phyloP scores from a whole-genome alignment of 2,113 vertebrate genomes.

The Cheirogaleus medius region DNA sequence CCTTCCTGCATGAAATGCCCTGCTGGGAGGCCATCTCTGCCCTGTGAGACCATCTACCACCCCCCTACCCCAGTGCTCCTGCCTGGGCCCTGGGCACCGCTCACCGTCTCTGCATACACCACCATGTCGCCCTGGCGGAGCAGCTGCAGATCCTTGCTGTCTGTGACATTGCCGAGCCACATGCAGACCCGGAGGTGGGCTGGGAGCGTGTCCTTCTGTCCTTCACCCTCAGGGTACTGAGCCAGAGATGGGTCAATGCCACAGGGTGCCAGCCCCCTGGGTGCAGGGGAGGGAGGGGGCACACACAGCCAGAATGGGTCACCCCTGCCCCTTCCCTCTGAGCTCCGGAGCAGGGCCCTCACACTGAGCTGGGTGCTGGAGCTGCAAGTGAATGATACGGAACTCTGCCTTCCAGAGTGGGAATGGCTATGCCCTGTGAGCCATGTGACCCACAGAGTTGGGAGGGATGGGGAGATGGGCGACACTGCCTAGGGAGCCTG shows the following conservation, averaged over 20 bases:
- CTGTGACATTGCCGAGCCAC: slow-evolving; percentile 78
- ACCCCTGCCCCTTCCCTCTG: background rate
- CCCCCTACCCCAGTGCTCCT: background rate
- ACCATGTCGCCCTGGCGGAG: slow-evolving; percentile 65
- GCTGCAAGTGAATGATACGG: background rate
- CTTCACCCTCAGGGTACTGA: slow-evolving; percentile 76
- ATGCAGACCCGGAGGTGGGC: slow-evolving; percentile 83
- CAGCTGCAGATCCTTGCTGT: slow-evolving; percentile 74
- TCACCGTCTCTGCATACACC: slow-evolving; percentile 77
- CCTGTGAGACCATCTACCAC: background rate
- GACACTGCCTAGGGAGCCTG: background rate
- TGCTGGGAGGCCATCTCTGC: background rate
- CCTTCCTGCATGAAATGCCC: no score
- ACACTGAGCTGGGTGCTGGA: background rate
- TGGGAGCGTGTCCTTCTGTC: background rate
- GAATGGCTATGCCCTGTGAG: background rate
- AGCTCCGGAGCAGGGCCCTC: background rate
- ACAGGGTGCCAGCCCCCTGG: background rate
- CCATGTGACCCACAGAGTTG: background rate
- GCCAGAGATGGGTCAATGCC: background rate
- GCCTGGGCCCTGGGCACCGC: rapidly evolving
- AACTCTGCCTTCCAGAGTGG: background rate
- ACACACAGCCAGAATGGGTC: background rate
- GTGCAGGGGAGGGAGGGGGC: background rate
- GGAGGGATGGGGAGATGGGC: rapidly evolving